Evolutionary conservation across 2,888 invertebrate genomes (phyloP).

Genomic region (Plagiodera versicolora): DNA sequence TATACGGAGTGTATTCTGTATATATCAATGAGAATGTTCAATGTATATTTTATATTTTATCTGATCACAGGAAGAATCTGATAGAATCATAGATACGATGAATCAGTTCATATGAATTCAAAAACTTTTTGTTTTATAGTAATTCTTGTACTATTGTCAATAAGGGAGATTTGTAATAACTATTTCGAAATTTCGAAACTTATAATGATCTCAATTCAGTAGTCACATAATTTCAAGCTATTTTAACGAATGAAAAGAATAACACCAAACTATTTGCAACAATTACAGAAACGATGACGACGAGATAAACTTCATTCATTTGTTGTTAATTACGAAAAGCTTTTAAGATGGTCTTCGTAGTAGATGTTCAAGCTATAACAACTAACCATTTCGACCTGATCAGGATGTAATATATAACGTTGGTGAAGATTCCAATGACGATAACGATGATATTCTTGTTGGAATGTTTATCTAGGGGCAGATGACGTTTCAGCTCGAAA

Average conservation of each 20-base stretch:
- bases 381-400: constrained; percentile 21
- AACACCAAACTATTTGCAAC: constrained; percentile 10
- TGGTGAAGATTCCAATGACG: constrained; percentile 17
- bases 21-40: no score
- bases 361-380: constrained; percentile 19
- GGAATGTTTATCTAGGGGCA: constrained; percentile 31
- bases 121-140: no score
- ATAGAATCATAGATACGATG: no score
- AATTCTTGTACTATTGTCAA: no score
- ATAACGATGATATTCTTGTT: constrained; percentile 19
- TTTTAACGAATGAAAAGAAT: constrained; percentile 6
- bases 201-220: no score
- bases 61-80: no score
- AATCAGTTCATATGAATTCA: no score
- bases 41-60: no score
- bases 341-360: constrained; percentile 30
- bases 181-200: no score
- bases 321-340: constrained; percentile 35
- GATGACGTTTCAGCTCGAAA: constrained; percentile 30
- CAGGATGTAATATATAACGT: constrained; percentile 27
- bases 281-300: constrained; percentile 13
- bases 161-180: no score
- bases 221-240: neutral
- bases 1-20: no score
- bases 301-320: constrained; percentile 27